Conservation (phyloP, 37 sponge, comb jelly and placozoan species). For the Ephydatia muelleri region DNA sequence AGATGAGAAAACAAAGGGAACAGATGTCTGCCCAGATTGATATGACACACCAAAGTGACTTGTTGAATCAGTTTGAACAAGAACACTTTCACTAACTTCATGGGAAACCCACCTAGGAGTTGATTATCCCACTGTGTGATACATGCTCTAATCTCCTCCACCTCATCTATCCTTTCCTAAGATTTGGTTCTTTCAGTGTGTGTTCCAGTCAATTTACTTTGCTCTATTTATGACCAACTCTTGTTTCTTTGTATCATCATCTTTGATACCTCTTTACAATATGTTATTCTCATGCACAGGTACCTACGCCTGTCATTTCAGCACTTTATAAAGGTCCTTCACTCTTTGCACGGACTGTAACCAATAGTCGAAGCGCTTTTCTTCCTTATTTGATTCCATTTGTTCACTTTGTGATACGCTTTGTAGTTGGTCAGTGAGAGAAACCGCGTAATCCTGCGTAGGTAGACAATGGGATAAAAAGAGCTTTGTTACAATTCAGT, state of each 20-base stretch:
- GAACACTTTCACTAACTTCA: slow-evolving; percentile 13
- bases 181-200: neutral
- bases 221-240: neutral
- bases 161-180: neutral
- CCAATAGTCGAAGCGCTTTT: neutral
- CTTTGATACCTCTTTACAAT: neutral
- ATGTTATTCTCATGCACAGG: neutral
- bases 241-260: neutral
- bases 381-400: neutral
- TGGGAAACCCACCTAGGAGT: neutral
- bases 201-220: neutral
- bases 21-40: slow-evolving; percentile 64
- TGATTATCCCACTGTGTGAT: slow-evolving; percentile 1
- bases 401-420: neutral
- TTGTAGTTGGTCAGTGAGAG: neutral
- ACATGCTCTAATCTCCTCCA: neutral
- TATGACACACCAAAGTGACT: slow-evolving; percentile 74
- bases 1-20: slow-evolving; percentile 52
- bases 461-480: neutral
- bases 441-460: neutral
- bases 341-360: slow-evolving; percentile 5
- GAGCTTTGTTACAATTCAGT: neutral
- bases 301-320: too few species aligned
- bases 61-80: slow-evolving; percentile 76
- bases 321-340: slow-evolving; percentile 4